phyloP scores from a whole-genome alignment of 2,113 vertebrate species.

The Dasyurus viverrinus region DNA sequence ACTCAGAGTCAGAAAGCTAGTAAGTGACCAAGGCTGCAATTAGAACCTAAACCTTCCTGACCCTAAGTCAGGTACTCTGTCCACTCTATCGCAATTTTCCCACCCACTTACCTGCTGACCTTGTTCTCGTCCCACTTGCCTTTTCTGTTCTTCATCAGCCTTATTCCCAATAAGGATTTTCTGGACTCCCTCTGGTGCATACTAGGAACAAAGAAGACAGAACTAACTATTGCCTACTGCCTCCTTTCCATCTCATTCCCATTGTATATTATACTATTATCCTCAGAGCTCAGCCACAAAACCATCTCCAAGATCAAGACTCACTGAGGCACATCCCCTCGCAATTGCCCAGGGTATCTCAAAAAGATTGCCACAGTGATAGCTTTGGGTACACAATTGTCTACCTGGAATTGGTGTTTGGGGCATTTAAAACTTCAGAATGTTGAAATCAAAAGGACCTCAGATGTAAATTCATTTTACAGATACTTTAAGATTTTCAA shows the following conservation, averaged over 20 bases:
- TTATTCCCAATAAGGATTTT: slow-evolving; percentile 98
- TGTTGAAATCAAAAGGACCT: neutral
- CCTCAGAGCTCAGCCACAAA: neutral
- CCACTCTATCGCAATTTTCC: neutral
- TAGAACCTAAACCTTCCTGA: neutral
- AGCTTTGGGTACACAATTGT: neutral
- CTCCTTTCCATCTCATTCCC: neutral
- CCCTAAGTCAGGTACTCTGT: neutral
- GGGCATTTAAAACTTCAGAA: neutral
- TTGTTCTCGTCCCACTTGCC: slow-evolving; percentile 96
- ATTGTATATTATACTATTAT: neutral
- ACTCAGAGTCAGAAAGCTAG: neutral
- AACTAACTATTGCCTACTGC: neutral
- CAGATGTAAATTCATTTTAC: neutral
- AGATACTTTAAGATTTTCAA: neutral
- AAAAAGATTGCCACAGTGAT: neutral
- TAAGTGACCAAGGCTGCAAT: neutral
- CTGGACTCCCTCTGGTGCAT: slow-evolving; percentile 94
- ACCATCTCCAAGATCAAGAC: neutral
- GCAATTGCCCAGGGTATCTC: neutral
- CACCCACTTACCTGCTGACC: slow-evolving; percentile 91
- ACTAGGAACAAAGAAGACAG: slow-evolving; percentile 81
- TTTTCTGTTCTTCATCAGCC: slow-evolving; percentile 94
- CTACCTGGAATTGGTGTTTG: neutral
- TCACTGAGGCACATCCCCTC: neutral